These are phyloP conservation scores for Stegana nigrithorax DNA, from an alignment of 2,888 invertebrate species.

Conservation along the genomic window DNA sequence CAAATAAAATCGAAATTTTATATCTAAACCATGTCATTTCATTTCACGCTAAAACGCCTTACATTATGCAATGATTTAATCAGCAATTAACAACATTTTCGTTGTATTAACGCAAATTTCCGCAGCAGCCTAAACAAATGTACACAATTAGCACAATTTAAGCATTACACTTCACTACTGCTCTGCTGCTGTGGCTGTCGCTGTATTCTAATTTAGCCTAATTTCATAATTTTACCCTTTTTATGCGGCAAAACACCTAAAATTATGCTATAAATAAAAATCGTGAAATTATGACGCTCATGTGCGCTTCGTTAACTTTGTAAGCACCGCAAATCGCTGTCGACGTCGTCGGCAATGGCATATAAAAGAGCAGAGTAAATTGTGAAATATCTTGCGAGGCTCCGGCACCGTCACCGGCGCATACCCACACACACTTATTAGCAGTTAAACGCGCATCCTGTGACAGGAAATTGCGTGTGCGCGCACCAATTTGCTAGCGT, in stretches of 20 bases:
- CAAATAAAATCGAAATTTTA: conserved; percentile 41
- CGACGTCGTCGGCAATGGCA: no score
- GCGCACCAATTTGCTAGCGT: conserved; percentile 4
- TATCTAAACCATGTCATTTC: conserved; percentile 21
- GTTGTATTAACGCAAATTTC: conserved; percentile 7
- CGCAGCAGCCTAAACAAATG: conserved; percentile 5
- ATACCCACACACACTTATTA: background rate
- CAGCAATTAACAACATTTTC: conserved; percentile 3
- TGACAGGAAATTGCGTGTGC: conserved; percentile 6
- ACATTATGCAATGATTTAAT: conserved; percentile 5
- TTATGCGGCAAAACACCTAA: conserved; percentile 35
- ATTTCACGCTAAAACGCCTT: conserved; percentile 23
- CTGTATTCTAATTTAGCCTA: background rate
- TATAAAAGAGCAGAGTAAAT: no score
- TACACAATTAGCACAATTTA: conserved; percentile 14
- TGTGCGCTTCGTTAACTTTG: conserved; percentile 48
- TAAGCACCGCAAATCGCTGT: no score
- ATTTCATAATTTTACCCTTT: conserved; percentile 23
- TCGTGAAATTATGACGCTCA: conserved; percentile 38
- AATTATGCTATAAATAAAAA: conserved; percentile 58
- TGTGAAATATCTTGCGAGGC: background rate
- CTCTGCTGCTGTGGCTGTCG: no score
- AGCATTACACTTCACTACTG: background rate
- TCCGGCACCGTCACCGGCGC: background rate
- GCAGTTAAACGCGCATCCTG: background rate